Percentiles rank a stretch among this genome's conserved stretches.
Conservation (phyloP, 2,113 vertebrate genomes). For the Mus pahari region DNA sequence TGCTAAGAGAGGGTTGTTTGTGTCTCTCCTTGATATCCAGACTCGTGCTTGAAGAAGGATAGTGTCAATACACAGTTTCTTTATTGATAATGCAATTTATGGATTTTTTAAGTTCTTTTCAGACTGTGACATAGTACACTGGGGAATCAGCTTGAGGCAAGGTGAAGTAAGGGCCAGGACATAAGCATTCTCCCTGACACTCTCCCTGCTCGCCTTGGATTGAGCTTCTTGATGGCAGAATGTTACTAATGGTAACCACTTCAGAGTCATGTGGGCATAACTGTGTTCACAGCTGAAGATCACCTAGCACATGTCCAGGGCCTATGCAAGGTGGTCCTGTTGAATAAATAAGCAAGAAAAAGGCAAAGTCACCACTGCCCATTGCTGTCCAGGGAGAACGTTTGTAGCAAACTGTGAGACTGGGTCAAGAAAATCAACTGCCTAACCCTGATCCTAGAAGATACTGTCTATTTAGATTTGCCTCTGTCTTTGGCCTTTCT, state of each 20-base stretch:
- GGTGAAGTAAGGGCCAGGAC: background rate
- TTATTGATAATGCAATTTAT: background rate
- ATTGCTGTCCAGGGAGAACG: background rate
- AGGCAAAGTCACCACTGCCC: background rate
- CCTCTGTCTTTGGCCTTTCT: background rate
- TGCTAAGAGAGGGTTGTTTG: background rate
- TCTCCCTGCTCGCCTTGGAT: background rate
- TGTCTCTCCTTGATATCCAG: background rate
- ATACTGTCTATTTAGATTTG: background rate
- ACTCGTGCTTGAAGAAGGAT: background rate
- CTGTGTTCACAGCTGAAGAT: background rate
- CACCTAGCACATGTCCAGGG: rapidly evolving
- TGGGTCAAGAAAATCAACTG: background rate
- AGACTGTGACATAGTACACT: background rate
- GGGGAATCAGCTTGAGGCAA: too few species aligned
- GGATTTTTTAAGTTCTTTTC: background rate
- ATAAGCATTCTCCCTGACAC: rapidly evolving
- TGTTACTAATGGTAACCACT: background rate
- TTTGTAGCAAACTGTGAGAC: background rate
- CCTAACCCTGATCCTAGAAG: background rate
- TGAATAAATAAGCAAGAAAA: background rate
- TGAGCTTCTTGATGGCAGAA: background rate
- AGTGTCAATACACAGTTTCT: background rate
- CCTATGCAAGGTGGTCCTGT: background rate
- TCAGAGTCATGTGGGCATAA: background rate